These are phyloP conservation scores for Penelope pileata DNA, from an alignment of 2,113 vertebrate species.

Conservation along the genomic window DNA sequence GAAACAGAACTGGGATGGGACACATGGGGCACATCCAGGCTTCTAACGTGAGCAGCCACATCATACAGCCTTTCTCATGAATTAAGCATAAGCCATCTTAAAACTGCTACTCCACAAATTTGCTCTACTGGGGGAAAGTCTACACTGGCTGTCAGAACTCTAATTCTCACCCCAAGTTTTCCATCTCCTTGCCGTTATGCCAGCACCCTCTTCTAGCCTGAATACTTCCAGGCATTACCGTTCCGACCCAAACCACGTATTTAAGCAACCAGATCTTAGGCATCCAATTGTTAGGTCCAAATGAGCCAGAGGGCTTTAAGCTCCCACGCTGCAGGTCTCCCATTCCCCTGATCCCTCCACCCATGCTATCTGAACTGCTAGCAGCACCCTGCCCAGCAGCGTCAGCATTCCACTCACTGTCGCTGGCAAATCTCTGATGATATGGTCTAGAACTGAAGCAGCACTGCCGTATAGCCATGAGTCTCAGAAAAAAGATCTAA, in stretches of 20 bases:
- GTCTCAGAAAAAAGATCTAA: neutral
- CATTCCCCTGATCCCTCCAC: neutral
- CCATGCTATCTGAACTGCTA: neutral
- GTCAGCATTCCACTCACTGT: neutral
- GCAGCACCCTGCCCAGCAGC: neutral
- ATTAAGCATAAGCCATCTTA: neutral
- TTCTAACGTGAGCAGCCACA: neutral
- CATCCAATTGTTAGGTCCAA: neutral
- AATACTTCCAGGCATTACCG: neutral
- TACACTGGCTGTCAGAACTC: neutral
- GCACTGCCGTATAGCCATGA: neutral
- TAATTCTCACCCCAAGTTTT: neutral
- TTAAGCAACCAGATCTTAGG: neutral
- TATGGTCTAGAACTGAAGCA: neutral
- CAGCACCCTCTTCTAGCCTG: neutral
- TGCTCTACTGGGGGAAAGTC: neutral
- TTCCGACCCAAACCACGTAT: rapidly evolving
- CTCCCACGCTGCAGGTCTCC: neutral
- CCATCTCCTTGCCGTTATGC: neutral
- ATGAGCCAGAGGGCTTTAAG: neutral
- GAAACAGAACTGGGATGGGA: neutral
- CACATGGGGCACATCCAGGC: neutral
- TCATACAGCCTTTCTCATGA: neutral
- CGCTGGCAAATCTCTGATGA: neutral
- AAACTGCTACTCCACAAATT: neutral